Percentiles rank a stretch among this genome's conserved stretches.
phyloP scores from a whole-genome alignment of 2,888 invertebrate genomes.

The Camponotus fellah region DNA sequence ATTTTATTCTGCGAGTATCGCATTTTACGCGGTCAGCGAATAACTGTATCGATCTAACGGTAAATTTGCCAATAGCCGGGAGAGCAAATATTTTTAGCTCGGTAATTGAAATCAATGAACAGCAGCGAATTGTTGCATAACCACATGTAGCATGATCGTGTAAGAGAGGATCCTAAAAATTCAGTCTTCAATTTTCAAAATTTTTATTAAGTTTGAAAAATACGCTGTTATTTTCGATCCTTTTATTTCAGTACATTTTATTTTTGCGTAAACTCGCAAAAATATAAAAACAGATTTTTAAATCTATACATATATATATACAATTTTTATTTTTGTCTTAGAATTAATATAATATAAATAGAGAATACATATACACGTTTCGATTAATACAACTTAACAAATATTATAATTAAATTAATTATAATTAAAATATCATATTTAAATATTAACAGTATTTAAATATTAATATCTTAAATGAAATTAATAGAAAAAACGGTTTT shows the following conservation, averaged over 20 bases:
- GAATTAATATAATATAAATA: neutral
- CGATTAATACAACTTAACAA: neutral
- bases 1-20: conserved; percentile 11
- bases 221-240: neutral
- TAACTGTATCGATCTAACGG: conserved; percentile 13
- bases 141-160: conserved; percentile 1
- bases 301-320: neutral
- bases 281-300: neutral
- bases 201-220: neutral
- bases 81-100: conserved; percentile 53
- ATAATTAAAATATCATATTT: too few species aligned
- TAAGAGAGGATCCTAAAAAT: conserved; percentile 4
- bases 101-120: conserved; percentile 63
- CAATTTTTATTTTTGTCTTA: neutral
- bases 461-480: neutral
- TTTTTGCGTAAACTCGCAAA: neutral
- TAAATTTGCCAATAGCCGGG: conserved; percentile 49
- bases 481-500: neutral
- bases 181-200: conserved; percentile 19
- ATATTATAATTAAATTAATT: too few species aligned
- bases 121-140: conserved; percentile 24
- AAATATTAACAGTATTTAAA: neutral
- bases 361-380: neutral
- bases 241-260: neutral
- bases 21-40: conserved; percentile 6